Percentiles rank a stretch among this genome's conserved stretches.
Conservation (phyloP, 2,113 vertebrate species). For the Neopipo cinnamomea region DNA sequence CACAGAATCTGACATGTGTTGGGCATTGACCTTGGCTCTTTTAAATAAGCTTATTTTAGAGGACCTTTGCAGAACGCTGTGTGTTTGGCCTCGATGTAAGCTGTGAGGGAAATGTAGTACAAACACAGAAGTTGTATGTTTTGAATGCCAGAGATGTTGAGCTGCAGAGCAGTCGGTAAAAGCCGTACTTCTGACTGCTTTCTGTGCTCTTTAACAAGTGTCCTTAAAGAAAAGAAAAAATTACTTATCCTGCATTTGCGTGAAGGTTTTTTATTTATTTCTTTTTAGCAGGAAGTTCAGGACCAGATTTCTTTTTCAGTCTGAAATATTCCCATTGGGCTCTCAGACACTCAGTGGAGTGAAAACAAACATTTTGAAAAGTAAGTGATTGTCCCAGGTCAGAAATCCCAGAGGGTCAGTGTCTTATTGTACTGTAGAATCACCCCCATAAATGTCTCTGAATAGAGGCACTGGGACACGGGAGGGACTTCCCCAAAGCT, state of each 20-base stretch:
- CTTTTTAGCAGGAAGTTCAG: background rate
- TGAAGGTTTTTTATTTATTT: background rate
- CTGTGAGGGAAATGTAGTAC: slow-evolving; percentile 64
- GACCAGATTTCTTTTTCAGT: background rate
- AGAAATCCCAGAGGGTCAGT: background rate
- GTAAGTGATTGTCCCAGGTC: background rate
- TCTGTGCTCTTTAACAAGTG: background rate
- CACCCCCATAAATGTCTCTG: background rate
- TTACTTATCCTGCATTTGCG: background rate
- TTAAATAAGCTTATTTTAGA: slow-evolving; percentile 64
- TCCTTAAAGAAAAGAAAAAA: background rate
- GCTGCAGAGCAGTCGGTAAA: slow-evolving; percentile 48
- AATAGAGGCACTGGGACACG: background rate
- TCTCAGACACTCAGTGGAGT: background rate
- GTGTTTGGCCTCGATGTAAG: slow-evolving; percentile 59
- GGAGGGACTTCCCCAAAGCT: background rate
- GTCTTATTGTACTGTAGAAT: background rate
- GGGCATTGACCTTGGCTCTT: slow-evolving; percentile 48
- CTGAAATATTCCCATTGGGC: background rate
- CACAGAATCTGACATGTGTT: slow-evolving; percentile 47
- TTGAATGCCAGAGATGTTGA: slow-evolving; percentile 66
- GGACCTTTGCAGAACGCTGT: slow-evolving; percentile 48
- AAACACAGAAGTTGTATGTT: slow-evolving; percentile 65
- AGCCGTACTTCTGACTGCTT: slow-evolving; percentile 22
- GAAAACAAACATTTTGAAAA: background rate